These are phyloP conservation scores for Gephyroberyx darwinii DNA, from an alignment of 2,797 vertebrate species.

Conservation along the genomic window DNA sequence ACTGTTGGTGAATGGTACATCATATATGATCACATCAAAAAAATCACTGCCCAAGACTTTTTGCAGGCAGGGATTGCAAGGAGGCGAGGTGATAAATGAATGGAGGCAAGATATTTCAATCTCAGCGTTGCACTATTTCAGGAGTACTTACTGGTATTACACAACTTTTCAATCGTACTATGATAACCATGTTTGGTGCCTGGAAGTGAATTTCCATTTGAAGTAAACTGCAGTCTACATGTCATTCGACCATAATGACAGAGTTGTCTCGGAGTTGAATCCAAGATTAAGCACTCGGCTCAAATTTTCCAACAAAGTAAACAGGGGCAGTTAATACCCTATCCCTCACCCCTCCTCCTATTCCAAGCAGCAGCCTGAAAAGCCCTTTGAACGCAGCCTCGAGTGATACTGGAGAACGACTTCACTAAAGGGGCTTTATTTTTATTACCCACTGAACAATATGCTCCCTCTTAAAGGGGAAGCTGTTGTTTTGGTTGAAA, in stretches of 20 bases:
- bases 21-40: slow-evolving; percentile 40
- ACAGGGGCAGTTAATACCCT: slow-evolving; percentile 61
- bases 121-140: slow-evolving; percentile 16
- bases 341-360: slow-evolving; percentile 49
- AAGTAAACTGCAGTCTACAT: slow-evolving; percentile 64
- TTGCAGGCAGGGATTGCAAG: slow-evolving; percentile 11
- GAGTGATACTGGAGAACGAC: slow-evolving; percentile 42
- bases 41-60: slow-evolving; percentile 25
- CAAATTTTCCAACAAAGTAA: slow-evolving; percentile 71
- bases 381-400: slow-evolving; percentile 54
- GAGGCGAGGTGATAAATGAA: slow-evolving; percentile 22
- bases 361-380: slow-evolving; percentile 46
- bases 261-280: slow-evolving; percentile 52
- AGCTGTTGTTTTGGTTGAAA: slow-evolving; percentile 38
- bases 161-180: slow-evolving; percentile 50
- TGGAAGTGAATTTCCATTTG: slow-evolving; percentile 63
- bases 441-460: slow-evolving; percentile 30
- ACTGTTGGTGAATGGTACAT: slow-evolving; percentile 46
- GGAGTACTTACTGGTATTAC: slow-evolving; percentile 40
- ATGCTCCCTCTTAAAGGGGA: slow-evolving; percentile 12
- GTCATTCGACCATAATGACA: slow-evolving; percentile 73
- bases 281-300: slow-evolving; percentile 56
- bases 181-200: slow-evolving; percentile 62
- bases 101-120: slow-evolving; percentile 9
- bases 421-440: slow-evolving; percentile 33